Base-by-base conservation (phyloP, 2,888 invertebrate genomes). In the Timandra comae region DNA sequence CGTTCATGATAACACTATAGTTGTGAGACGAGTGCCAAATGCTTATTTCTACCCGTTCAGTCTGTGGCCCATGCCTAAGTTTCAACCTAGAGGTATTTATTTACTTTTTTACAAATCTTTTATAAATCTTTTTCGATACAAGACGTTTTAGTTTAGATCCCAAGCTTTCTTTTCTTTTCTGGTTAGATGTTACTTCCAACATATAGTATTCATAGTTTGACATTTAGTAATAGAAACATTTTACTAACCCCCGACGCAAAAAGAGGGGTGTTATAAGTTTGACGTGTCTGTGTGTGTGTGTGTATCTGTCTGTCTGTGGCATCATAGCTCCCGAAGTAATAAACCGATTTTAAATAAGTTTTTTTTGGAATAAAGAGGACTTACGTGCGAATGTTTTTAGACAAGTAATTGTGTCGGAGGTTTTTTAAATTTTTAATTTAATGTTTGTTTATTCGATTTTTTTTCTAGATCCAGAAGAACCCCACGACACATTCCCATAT, bases 21-120 rank as follows among this genome's bases (percentile, higher is more conserved):
- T 74, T 0, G 67, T 81, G 3, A 62, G 70, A 35, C 66, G 74
- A 40, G 49, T 80, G 43, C 80, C 76, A 0, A 66, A 66, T 7
- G 62, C 74, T 0, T 74, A 70, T 35, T 72, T 68, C 45, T 80
- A 76, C 27, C 82, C 82, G 1, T 75, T 73, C 43, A 85, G 77
- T 41, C 47, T 85, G 27, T 79, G 81, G 78, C 84, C 84, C 0
- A 21, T 82, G 13, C 80, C 80, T 1, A 79, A 72, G 43, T 75
- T 63, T 45, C 65, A 66, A 20, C 43, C 53, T 1, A 63, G 56
- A 66, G 80, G 76, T 72, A 43, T 9, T 22, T 22, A 20, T 7
- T 20, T 20, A 3, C 3, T 20, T 2, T n/a, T 20, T 20, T 20
- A 2, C 7, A 2, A 5, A 5, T 20, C 5, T 20, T 20, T n/a